phyloP scores from a whole-genome alignment of 2,888 invertebrate species.

The Bruchidius siliquastri region DNA sequence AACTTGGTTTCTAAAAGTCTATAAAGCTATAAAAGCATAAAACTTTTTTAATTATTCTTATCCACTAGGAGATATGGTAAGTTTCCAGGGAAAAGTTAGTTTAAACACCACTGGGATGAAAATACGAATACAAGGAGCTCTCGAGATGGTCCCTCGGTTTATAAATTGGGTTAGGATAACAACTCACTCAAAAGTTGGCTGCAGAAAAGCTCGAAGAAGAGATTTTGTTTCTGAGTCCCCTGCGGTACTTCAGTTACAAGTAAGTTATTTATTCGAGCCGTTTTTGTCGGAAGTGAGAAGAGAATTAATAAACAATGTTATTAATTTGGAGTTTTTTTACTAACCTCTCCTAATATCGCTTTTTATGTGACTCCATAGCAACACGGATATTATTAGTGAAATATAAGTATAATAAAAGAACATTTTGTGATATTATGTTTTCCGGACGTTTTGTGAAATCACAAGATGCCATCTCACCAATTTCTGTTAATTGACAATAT shows the following conservation, averaged over 20 bases:
- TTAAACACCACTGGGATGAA: background rate
- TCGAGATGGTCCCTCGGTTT: background rate
- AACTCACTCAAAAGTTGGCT: background rate
- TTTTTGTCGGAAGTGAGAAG: background rate
- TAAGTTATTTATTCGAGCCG: background rate
- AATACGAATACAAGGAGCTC: background rate
- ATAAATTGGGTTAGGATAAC: background rate
- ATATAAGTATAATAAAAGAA: no score
- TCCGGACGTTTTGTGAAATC: no score
- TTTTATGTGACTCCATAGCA: no score
- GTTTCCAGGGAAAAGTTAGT: background rate
- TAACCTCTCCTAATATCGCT: background rate
- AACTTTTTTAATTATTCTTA: background rate
- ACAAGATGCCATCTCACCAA: no score
- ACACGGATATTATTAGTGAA: no score
- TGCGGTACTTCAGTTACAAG: background rate
- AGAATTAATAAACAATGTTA: background rate
- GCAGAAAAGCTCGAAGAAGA: background rate
- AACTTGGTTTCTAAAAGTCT: background rate
- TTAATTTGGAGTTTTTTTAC: background rate
- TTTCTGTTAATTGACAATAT: no score
- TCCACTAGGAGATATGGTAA: background rate
- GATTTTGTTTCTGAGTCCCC: background rate
- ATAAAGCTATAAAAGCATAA: background rate
- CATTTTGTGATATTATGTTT: no score